Evolutionary conservation across 2,797 vertebrate genomes (phyloP), one percentile per base, ranked within the genome.

Genomic region (Staurois parvus): DNA sequence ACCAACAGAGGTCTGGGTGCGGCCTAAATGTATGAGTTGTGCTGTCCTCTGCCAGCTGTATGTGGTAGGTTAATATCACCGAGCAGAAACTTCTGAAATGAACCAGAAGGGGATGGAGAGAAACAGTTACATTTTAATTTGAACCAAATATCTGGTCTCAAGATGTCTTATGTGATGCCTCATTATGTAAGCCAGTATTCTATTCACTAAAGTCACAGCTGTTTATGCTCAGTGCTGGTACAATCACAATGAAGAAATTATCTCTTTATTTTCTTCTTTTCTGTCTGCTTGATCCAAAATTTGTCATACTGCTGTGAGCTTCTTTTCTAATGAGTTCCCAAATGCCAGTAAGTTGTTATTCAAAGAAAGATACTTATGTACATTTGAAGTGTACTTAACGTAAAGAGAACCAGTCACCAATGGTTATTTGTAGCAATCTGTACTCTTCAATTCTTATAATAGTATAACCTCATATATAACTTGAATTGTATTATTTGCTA

Each of bases 141-240:
- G 37, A 86, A 62, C 45, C 48, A 68, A 85, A 37, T 62, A 66
- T 85, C 83, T 82, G 77, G 48, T 64, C 26, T 72, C 79, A 77
- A 77, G 73, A 77, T 77, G 73, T 76, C 21, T 48, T 82, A 28
- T 78, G 66, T 70, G 26, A 70, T 62, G 10, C 26, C 59, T 64
- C 59, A 28, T 84, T 69, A 84, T 76, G 52, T 70, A 68, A 56
- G 64, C 42, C 29, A 69, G 24, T 34, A 21, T 29, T 73, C 64
- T 74, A 34, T 30, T 34, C 76, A 77, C 40, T 77, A 32, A 77
- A 64, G 29, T 29, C 34, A 12, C 64, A 68, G 32, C 62, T 79
- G 77, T 68, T 68, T 40, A 11, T 1, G 64, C 42, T 28, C 77
- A 79, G 30, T 42, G n/a, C 66, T 79, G 28, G n/a, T 79, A 48